phyloP scores from a whole-genome alignment of 2,113 vertebrate species.

The Sisor rabdophorus region DNA sequence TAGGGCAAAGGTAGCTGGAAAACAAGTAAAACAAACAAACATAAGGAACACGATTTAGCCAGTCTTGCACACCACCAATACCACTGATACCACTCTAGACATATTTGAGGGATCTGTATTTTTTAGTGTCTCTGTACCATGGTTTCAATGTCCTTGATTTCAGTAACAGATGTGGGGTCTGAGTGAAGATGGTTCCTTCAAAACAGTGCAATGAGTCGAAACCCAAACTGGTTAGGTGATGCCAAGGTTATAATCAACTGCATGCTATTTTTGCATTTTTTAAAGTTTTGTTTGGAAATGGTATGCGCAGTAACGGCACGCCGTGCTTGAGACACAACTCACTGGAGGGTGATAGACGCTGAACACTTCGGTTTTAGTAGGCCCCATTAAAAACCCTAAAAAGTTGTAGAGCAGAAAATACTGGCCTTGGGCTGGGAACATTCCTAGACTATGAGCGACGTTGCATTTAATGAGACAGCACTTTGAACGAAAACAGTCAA shows the following conservation, averaged over 20 bases:
- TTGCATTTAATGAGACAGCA: conserved; percentile 50
- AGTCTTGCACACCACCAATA: too few species aligned
- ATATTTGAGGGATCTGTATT: background rate
- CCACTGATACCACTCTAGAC: background rate
- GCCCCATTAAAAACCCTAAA: conserved; percentile 51
- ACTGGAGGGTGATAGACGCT: conserved; percentile 47
- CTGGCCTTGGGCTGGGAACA: conserved; percentile 46
- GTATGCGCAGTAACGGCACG: conserved; percentile 23
- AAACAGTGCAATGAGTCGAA: conserved; percentile 45
- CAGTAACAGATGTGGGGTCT: conserved; percentile 49
- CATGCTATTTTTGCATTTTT: conserved; percentile 50
- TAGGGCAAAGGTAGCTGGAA: too few species aligned
- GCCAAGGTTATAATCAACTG: conserved; percentile 54
- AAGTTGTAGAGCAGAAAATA: conserved; percentile 49
- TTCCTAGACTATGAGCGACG: conserved; percentile 53
- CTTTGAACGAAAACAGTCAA: conserved; percentile 44
- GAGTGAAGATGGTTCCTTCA: conserved; percentile 45
- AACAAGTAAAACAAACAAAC: too few species aligned
- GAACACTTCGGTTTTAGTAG: conserved; percentile 40
- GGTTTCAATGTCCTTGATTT: conserved; percentile 29
- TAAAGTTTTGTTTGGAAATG: conserved; percentile 57
- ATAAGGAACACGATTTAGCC: too few species aligned
- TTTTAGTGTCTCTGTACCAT: background rate
- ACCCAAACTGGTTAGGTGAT: conserved; percentile 30
- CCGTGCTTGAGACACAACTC: conserved; percentile 28